Evolutionary conservation across 2,113 vertebrate species (phyloP).

Genomic region (Tetraodon nigroviridis): DNA sequence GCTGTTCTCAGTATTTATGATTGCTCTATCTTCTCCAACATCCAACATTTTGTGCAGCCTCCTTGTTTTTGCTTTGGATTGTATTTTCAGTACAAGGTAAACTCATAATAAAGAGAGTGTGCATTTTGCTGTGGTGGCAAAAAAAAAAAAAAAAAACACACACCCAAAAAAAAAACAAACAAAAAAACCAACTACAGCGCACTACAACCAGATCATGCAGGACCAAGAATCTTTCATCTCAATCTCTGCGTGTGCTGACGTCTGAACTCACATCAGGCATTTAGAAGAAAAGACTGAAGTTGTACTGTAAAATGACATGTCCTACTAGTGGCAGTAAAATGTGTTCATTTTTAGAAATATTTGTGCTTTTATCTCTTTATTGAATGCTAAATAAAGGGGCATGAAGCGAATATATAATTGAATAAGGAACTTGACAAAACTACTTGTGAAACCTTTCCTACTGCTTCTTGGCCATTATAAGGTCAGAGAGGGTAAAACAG

Average conservation of each 20-base stretch:
- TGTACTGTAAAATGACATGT: constrained; percentile 35
- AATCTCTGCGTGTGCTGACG: constrained; percentile 34
- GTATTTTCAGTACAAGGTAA: constrained; percentile 38
- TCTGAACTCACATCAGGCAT: constrained; percentile 15
- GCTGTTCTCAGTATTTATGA: constrained; percentile 29
- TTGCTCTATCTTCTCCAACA: constrained; percentile 24
- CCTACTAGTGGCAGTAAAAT: constrained; percentile 61
- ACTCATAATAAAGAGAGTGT: constrained; percentile 33
- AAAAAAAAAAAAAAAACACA: constrained; percentile 14
- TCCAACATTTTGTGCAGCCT: constrained; percentile 51
- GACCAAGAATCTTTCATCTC: constrained; percentile 34
- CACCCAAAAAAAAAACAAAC: no score
- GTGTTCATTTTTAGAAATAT: constrained; percentile 58
- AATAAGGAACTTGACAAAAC: not conserved
- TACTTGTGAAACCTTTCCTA: no score
- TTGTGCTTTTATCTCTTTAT: constrained; percentile 1
- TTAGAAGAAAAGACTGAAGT: constrained; percentile 27
- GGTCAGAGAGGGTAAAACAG: no score
- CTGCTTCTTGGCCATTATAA: no score
- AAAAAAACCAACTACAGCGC: no score
- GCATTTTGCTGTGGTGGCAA: constrained; percentile 13
- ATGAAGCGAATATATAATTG: not conserved
- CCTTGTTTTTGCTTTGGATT: constrained; percentile 35
- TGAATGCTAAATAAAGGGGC: not conserved
- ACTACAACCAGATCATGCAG: constrained; percentile 19